Conservation (phyloP, 2,113 vertebrate species). For the Sylvietta virens region DNA sequence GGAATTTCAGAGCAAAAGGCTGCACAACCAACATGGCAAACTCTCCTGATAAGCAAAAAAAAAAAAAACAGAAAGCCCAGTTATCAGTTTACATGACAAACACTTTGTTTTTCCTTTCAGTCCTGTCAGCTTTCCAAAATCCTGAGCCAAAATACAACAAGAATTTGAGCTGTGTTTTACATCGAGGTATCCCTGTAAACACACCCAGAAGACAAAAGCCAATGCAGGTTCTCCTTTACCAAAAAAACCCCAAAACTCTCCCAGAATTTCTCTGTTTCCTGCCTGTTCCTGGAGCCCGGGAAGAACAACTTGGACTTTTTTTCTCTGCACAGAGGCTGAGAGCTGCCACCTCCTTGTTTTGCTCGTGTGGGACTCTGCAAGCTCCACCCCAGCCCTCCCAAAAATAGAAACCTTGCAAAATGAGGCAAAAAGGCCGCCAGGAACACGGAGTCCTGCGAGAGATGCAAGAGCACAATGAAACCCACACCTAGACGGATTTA, state of each 20-base stretch:
- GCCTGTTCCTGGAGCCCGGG: background rate
- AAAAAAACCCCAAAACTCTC: background rate
- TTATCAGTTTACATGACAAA: constrained; percentile 34
- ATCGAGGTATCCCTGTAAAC: background rate
- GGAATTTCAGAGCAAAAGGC: background rate
- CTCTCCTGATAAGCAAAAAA: background rate
- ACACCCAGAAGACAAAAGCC: background rate
- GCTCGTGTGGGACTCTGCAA: constrained; percentile 10
- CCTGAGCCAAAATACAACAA: constrained; percentile 6
- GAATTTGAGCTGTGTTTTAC: constrained; percentile 9
- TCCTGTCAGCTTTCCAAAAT: constrained; percentile 41
- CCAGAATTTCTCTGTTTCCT: background rate
- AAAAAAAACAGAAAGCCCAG: background rate
- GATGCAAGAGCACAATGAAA: constrained; percentile 12
- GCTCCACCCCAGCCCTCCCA: constrained; percentile 38
- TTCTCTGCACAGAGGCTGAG: background rate
- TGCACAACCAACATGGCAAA: background rate
- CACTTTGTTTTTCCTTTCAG: constrained; percentile 38
- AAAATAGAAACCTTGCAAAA: constrained; percentile 68
- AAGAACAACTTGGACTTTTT: background rate
- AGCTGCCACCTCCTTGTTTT: constrained; percentile 34
- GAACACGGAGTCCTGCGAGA: constrained; percentile 34
- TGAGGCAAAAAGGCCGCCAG: constrained; percentile 51
- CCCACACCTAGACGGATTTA: constrained; percentile 31
- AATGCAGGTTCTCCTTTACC: background rate